Conservation (phyloP, 1,140 invertebrate genomes). For the Ditylenchus dipsaci region DNA sequence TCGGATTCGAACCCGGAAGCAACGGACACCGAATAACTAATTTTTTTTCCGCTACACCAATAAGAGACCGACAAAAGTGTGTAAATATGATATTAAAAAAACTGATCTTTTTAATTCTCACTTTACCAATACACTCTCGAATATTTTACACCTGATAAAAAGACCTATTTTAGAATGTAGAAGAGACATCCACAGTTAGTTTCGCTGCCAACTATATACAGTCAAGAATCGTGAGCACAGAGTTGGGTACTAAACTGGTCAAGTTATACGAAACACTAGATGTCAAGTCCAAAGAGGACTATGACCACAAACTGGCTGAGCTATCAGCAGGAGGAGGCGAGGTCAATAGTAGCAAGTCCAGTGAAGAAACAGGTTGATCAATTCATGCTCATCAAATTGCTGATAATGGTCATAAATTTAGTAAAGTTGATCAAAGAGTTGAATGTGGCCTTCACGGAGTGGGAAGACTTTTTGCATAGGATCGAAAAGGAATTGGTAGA, state of each 20-base stretch:
- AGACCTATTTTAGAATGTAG: constrained; percentile 18
- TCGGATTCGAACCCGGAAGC: too few relatives aligned
- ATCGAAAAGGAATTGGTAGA: constrained; percentile 22
- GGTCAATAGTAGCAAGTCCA: constrained; percentile 5
- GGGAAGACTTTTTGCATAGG: constrained; percentile 30
- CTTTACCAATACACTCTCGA: too few relatives aligned
- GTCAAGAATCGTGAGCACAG: constrained; percentile 31
- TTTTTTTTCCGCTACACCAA: too few relatives aligned
- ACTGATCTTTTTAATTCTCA: too few relatives aligned
- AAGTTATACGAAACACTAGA: constrained; percentile 37
- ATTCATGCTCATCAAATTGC: not conserved
- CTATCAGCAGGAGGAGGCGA: constrained; percentile 14
- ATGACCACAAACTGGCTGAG: constrained; percentile 32
- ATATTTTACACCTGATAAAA: too few relatives aligned
- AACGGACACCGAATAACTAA: too few relatives aligned
- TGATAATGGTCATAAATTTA: not conserved
- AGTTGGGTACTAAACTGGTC: constrained; percentile 24
- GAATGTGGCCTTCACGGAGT: constrained; percentile 30
- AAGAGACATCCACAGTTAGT: constrained; percentile 28
- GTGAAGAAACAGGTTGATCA: constrained; percentile 12
- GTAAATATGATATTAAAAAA: too few relatives aligned
- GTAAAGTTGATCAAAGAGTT: constrained; percentile 9
- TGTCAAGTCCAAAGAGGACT: constrained; percentile 34
- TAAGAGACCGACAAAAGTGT: too few relatives aligned
- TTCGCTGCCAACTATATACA: constrained; percentile 39